phyloP scores from a whole-genome alignment of 2,113 vertebrate genomes.

The Emydocephalus ijimae region DNA sequence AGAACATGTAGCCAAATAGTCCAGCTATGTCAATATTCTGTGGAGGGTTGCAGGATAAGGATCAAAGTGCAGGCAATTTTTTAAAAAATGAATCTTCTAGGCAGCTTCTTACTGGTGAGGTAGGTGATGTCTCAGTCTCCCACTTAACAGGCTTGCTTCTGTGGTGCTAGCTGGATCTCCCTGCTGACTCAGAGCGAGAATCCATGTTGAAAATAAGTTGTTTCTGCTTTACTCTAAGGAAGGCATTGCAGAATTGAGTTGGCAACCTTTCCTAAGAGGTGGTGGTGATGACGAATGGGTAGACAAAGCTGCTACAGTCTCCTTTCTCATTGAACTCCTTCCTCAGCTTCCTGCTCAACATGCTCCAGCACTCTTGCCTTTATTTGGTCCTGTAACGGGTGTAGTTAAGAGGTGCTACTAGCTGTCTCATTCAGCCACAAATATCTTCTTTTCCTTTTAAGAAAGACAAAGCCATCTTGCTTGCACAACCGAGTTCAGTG shows the following conservation, averaged over 20 bases:
- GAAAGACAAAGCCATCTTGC: background rate
- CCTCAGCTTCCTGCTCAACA: background rate
- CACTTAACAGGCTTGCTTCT: background rate
- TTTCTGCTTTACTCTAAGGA: background rate
- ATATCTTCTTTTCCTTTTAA: background rate
- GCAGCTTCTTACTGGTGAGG: background rate
- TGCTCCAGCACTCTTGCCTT: background rate
- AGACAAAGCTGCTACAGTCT: background rate
- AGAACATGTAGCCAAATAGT: background rate
- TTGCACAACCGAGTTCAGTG: background rate
- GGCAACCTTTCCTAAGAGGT: background rate
- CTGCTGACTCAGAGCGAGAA: background rate
- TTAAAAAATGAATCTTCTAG: background rate
- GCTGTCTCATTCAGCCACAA: background rate
- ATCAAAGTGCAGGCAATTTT: background rate
- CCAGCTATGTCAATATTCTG: no score
- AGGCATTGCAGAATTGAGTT: background rate
- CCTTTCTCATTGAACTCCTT: background rate
- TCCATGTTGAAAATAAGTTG: background rate
- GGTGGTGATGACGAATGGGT: background rate
- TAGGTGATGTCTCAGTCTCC: background rate
- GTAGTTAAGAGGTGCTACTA: background rate
- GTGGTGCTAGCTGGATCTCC: background rate
- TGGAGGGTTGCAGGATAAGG: background rate
- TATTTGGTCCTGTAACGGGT: slow-evolving; percentile 2